Evolutionary conservation across 2,113 vertebrate species (phyloP).

Genomic region (Capreolus pygargus): DNA sequence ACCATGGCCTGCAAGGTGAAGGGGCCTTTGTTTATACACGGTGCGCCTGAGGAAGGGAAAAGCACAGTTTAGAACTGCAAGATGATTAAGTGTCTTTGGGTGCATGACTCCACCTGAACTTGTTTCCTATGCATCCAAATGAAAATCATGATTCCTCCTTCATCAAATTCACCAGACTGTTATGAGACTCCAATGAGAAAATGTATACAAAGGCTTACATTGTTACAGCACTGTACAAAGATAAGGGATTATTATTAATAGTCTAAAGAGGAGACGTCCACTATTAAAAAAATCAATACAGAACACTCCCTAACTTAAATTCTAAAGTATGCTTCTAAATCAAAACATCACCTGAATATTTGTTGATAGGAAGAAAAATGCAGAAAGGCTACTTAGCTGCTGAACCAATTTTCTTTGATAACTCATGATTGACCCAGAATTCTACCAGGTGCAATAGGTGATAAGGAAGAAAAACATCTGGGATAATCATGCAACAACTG

Average conservation of each 20-base stretch:
- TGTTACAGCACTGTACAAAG: neutral
- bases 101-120: neutral
- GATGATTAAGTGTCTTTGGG: neutral
- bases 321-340: neutral
- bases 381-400: neutral
- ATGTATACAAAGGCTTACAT: neutral
- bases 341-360: conserved; percentile 9
- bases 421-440: neutral
- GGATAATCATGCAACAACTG: conserved; percentile 17
- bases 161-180: neutral
- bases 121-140: neutral
- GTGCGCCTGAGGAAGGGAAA: neutral
- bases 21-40: neutral
- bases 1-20: neutral
- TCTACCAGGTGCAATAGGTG: neutral
- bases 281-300: neutral
- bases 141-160: neutral
- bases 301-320: neutral
- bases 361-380: neutral
- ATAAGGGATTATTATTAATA: neutral
- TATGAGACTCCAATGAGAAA: neutral
- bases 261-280: neutral
- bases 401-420: neutral
- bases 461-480: neutral
- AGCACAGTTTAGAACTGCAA: neutral